phyloP scores from a whole-genome alignment of 2,888 invertebrate genomes.

The Trichogramma dendrolimi region DNA sequence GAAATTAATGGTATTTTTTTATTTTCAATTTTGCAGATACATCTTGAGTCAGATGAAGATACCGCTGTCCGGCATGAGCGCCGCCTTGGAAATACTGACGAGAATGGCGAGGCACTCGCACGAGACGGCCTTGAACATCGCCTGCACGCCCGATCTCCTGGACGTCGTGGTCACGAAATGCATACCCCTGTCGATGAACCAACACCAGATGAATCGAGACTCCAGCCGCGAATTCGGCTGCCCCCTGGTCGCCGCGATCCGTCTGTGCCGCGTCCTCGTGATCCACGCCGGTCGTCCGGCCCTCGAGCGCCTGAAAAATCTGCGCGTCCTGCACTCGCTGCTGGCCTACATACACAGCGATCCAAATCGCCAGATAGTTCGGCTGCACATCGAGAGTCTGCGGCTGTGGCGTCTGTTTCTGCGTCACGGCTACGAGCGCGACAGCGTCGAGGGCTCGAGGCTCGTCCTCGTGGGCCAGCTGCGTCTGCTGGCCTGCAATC shows the following conservation, averaged over 20 bases:
- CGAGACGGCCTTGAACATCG: conserved; percentile 62
- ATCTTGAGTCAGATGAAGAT: conserved; percentile 70
- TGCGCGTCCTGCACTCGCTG: conserved; percentile 57
- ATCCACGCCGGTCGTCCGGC: conserved; percentile 44
- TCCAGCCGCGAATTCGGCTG: conserved; percentile 59
- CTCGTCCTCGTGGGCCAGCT: conserved; percentile 41
- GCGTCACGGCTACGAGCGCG: conserved; percentile 36
- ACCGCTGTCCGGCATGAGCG: conserved; percentile 67
- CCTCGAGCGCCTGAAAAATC: conserved; percentile 36
- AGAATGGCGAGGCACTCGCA: conserved; percentile 75
- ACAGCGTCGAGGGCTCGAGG: conserved; percentile 41
- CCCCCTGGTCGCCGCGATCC: conserved; percentile 68
- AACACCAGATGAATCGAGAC: conserved; percentile 39
- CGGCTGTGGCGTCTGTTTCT: conserved; percentile 45
- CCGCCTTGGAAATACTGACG: conserved; percentile 74
- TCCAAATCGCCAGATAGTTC: conserved; percentile 38
- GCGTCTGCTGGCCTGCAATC: conserved; percentile 40
- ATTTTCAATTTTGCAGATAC: conserved; percentile 56
- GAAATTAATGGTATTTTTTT: too few relatives aligned
- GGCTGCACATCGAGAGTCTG: conserved; percentile 44
- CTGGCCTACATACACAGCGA: conserved; percentile 57
- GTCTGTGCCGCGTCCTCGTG: conserved; percentile 68
- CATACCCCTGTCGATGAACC: conserved; percentile 49
- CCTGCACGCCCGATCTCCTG: conserved; percentile 64
- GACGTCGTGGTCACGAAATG: conserved; percentile 60